Conservation (phyloP, 1,140 invertebrate genomes). For the Littorina saxatilis region DNA sequence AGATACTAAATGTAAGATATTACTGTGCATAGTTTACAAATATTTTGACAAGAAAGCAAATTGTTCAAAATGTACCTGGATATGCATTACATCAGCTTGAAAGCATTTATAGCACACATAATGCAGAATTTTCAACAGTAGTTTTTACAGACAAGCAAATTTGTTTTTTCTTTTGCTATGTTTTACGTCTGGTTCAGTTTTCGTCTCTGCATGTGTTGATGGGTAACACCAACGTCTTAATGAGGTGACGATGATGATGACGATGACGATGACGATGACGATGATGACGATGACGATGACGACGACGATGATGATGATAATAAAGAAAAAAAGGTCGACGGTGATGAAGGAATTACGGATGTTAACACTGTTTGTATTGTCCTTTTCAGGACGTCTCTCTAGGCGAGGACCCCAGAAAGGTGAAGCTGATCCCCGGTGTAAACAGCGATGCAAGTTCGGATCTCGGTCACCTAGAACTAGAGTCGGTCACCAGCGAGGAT, state of each 20-base stretch:
- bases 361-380: not conserved
- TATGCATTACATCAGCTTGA: too few species aligned
- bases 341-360: not conserved
- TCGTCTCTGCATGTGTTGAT: not conserved
- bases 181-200: too few species aligned
- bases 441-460: constrained; percentile 18
- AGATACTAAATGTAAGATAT: too few species aligned
- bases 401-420: constrained; percentile 55
- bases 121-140: too few species aligned
- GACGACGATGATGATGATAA: constrained; percentile 40
- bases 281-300: constrained; percentile 23
- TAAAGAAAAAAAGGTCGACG: constrained; percentile 13
- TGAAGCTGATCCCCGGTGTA: constrained; percentile 35
- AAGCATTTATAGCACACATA: too few species aligned
- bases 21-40: too few species aligned
- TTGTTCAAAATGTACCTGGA: too few species aligned
- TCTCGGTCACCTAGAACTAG: constrained; percentile 25
- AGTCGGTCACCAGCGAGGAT: constrained; percentile 30
- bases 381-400: constrained; percentile 83
- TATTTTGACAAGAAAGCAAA: too few species aligned
- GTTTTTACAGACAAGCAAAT: too few species aligned
- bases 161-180: too few species aligned
- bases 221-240: not conserved
- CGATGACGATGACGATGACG: constrained; percentile 28
- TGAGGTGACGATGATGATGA: not conserved